Evolutionary conservation across 2,888 invertebrate species (phyloP).

Genomic region (Nephrocerus scutellatus): DNA sequence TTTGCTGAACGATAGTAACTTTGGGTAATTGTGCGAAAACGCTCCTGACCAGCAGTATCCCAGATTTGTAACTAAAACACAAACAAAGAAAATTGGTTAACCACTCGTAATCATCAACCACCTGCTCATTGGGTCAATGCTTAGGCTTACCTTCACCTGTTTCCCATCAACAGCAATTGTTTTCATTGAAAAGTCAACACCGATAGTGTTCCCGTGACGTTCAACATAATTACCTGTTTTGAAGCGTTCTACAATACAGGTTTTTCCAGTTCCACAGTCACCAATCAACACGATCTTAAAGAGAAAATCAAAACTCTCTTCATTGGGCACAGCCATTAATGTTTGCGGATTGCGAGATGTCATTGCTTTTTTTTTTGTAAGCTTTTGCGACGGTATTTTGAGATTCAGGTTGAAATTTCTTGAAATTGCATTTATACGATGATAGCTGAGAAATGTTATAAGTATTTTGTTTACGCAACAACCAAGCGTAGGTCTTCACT

Average conservation of each 20-base stretch:
- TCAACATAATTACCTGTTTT: slow-evolving; percentile 94
- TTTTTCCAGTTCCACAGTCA: slow-evolving; percentile 86
- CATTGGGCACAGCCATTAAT: slow-evolving; percentile 63
- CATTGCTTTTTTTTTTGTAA: slow-evolving; percentile 50
- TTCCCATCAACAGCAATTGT: slow-evolving; percentile 89
- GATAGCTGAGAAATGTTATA: no score
- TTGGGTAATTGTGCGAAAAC: slow-evolving; percentile 94
- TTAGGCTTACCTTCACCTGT: slow-evolving; percentile 73
- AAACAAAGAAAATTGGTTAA: slow-evolving; percentile 6
- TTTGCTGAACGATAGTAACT: slow-evolving; percentile 96
- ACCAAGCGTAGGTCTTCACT: no score
- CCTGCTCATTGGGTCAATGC: neutral
- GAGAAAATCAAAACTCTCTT: slow-evolving; percentile 84
- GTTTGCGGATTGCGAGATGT: slow-evolving; percentile 69
- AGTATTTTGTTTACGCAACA: no score
- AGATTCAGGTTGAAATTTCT: no score
- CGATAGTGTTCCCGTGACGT: slow-evolving; percentile 92
- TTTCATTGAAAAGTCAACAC: slow-evolving; percentile 98
- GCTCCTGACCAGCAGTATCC: slow-evolving; percentile 96
- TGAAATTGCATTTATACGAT: no score
- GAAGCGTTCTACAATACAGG: slow-evolving; percentile 91
- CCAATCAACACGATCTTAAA: slow-evolving; percentile 93
- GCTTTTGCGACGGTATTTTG: neutral
- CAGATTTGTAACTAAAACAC: slow-evolving; percentile 66
- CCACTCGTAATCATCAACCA: neutral